These are phyloP conservation scores for Bagarius yarrelli DNA, from an alignment of 2,113 vertebrate species.

Conservation along the genomic window DNA sequence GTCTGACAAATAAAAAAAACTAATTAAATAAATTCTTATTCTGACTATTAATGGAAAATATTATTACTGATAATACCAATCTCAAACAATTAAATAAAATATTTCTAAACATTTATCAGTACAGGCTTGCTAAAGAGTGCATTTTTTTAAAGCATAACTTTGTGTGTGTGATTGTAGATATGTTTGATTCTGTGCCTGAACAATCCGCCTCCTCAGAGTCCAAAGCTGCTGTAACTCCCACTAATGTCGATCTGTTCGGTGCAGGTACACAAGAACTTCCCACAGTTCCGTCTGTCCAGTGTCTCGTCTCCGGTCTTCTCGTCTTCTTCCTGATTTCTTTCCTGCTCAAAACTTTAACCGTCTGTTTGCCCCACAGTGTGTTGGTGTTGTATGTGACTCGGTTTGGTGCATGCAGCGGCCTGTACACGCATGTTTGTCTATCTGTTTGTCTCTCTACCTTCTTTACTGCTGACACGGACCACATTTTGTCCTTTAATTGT, in stretches of 20 bases:
- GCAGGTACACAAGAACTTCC: conserved; percentile 84
- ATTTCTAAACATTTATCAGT: background rate
- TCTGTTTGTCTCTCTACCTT: background rate
- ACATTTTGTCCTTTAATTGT: background rate
- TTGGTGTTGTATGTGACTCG: conserved; percentile 66
- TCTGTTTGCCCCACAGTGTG: conserved; percentile 47
- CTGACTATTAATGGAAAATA: no score
- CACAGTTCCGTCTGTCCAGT: conserved; percentile 49
- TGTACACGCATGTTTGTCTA: conserved; percentile 41
- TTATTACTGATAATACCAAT: no score
- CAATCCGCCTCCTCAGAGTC: conserved; percentile 84
- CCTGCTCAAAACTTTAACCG: conserved; percentile 53
- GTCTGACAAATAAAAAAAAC: no score
- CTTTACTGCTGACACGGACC: background rate
- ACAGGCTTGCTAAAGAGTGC: background rate
- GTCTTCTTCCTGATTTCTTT: conserved; percentile 56
- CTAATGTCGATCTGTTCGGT: conserved; percentile 99
- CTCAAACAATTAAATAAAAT: background rate
- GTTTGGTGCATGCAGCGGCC: conserved; percentile 69
- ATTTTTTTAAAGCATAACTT: conserved; percentile 47
- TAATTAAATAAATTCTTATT: no score
- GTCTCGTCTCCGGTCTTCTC: conserved; percentile 55
- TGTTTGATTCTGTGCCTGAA: conserved; percentile 96
- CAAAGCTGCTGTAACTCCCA: conserved; percentile 82
- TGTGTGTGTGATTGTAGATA: conserved; percentile 95